phyloP scores from a whole-genome alignment of 2,888 invertebrate genomes.

The Liodrosophila aerea region DNA sequence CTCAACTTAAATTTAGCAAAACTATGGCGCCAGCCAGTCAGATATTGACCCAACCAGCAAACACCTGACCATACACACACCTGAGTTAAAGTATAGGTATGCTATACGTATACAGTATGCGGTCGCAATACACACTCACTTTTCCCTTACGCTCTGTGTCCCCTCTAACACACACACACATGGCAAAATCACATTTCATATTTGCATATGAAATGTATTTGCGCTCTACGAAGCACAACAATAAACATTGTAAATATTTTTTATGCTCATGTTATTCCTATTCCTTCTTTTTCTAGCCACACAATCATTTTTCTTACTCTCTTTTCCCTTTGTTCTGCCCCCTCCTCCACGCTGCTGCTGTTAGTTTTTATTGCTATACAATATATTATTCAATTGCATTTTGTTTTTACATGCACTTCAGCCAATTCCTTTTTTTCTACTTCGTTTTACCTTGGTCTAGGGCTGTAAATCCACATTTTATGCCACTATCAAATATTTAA shows the following conservation, averaged over 20 bases:
- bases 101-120: constrained; percentile 6
- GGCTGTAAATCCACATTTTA: constrained; percentile 26
- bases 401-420: constrained; percentile 18
- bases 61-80: constrained; percentile 54
- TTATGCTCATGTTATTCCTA: constrained; percentile 36
- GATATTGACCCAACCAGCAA: constrained; percentile 21
- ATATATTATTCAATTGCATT: constrained; percentile 66
- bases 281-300: constrained; percentile 31
- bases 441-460: not conserved
- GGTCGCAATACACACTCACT: constrained; percentile 27
- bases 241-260: constrained; percentile 75
- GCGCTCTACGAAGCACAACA: constrained; percentile 75
- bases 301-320: constrained; percentile 41
- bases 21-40: constrained; percentile 4
- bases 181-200: constrained; percentile 67
- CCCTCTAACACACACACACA: constrained; percentile 41
- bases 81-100: constrained; percentile 42
- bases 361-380: constrained; percentile 66
- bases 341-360: constrained; percentile 19
- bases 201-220: constrained; percentile 76
- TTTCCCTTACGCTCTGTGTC: not conserved
- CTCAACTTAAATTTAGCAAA: constrained; percentile 28
- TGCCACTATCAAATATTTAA: constrained; percentile 22
- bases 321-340: constrained; percentile 19
- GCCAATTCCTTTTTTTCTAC: not conserved